These are phyloP conservation scores for Pandion haliaetus DNA, from an alignment of 2,113 vertebrate genomes.

Conservation along the genomic window DNA sequence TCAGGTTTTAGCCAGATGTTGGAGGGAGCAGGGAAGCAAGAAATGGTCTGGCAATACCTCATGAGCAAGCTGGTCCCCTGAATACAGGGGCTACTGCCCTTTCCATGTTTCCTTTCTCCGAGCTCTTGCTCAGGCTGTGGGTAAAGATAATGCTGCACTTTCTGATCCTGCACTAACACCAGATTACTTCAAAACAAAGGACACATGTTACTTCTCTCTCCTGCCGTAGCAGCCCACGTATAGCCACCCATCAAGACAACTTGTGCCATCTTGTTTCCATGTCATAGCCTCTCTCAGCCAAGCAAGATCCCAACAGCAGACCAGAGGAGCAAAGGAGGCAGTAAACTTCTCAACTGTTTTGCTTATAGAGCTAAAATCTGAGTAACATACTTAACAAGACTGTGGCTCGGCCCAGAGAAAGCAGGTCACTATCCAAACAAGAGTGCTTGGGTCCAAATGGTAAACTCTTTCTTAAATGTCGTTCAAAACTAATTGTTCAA, in stretches of 20 bases:
- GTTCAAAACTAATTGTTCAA: neutral
- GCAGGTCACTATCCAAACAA: neutral
- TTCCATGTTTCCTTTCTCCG: neutral
- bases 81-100: neutral
- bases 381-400: neutral
- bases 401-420: neutral
- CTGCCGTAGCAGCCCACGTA: neutral
- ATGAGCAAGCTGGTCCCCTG: neutral
- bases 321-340: neutral
- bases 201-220: neutral
- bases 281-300: neutral
- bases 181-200: neutral
- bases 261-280: neutral
- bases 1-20: neutral
- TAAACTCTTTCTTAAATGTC: neutral
- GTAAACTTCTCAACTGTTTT: neutral
- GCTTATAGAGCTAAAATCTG: neutral
- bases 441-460: neutral
- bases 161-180: neutral
- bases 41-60: neutral
- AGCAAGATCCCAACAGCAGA: neutral
- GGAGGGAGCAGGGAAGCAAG: neutral
- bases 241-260: neutral
- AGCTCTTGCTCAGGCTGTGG: neutral
- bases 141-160: neutral